These are phyloP conservation scores for Mesorhabditis belari DNA, from an alignment of 2,888 invertebrate genomes.

Conservation along the genomic window DNA sequence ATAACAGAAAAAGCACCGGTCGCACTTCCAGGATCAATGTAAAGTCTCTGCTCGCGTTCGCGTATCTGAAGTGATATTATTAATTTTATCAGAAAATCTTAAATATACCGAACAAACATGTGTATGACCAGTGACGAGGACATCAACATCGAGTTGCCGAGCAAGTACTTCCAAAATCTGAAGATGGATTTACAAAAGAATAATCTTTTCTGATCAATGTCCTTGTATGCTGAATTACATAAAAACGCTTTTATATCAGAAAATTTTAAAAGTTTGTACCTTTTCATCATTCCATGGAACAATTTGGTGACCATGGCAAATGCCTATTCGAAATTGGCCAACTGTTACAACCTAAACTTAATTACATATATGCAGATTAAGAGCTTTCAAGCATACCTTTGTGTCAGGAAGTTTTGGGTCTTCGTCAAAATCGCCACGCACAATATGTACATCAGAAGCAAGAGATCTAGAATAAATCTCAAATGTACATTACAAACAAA, in stretches of 20 bases:
- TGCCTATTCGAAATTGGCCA: slow-evolving; percentile 93
- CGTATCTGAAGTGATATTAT: slow-evolving; percentile 25
- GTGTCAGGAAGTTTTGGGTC: slow-evolving; percentile 78
- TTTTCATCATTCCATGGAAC: slow-evolving; percentile 83
- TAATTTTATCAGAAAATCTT: background rate
- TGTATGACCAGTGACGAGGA: slow-evolving; percentile 94
- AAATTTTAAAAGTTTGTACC: slow-evolving; percentile 22
- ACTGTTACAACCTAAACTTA: slow-evolving; percentile 69
- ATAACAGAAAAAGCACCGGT: slow-evolving; percentile 78
- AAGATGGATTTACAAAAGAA: slow-evolving; percentile 1
- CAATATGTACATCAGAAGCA: slow-evolving; percentile 98
- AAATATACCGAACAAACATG: slow-evolving; percentile 82
- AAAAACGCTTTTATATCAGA: too few relatives aligned
- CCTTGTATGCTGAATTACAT: slow-evolving; percentile 95
- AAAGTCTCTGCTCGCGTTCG: slow-evolving; percentile 79
- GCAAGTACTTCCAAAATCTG: slow-evolving; percentile 75
- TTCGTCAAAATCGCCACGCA: slow-evolving; percentile 95
- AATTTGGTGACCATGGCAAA: slow-evolving; percentile 94
- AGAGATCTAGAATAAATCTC: slow-evolving; percentile 71
- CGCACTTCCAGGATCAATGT: slow-evolving; percentile 96
- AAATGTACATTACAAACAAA: too few relatives aligned
- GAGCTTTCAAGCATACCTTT: slow-evolving; percentile 65
- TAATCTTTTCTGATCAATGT: slow-evolving; percentile 19
- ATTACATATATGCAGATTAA: background rate
- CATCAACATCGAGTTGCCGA: slow-evolving; percentile 93